Evolutionary conservation across 1,140 invertebrate genomes (phyloP).

Genomic region (Hypsibius dujardini): DNA sequence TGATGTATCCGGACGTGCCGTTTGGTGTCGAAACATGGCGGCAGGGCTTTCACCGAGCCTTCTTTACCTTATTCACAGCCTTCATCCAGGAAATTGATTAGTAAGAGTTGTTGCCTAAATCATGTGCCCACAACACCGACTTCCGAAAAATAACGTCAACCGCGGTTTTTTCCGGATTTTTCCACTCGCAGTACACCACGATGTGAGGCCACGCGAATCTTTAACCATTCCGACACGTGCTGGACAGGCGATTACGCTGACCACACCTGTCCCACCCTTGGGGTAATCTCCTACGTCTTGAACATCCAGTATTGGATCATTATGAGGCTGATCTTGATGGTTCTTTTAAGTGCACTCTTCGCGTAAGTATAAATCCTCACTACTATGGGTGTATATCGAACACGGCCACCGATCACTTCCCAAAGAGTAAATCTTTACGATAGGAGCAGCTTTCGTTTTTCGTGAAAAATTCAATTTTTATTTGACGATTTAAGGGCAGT

Average conservation of each 20-base stretch:
- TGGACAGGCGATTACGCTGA: background rate
- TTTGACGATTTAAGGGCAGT: too few relatives aligned
- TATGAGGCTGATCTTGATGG: background rate
- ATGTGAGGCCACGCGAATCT: background rate
- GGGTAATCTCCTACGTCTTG: background rate
- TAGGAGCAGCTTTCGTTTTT: too few relatives aligned
- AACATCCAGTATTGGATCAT: background rate
- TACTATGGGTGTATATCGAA: too few relatives aligned
- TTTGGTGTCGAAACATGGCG: background rate
- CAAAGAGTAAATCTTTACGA: too few relatives aligned
- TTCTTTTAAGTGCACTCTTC: background rate
- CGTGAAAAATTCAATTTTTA: too few relatives aligned
- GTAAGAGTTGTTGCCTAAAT: background rate
- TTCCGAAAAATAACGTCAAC: too few relatives aligned
- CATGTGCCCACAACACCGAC: too few relatives aligned
- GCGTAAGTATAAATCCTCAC: background rate
- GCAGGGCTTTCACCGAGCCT: background rate
- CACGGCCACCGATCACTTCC: too few relatives aligned
- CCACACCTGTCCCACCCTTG: background rate
- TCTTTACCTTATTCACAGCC: background rate
- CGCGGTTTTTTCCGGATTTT: too few relatives aligned
- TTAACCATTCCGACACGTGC: background rate
- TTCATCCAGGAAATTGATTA: conserved; percentile 1
- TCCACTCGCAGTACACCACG: background rate
- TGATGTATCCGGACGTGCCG: background rate